phyloP scores from a whole-genome alignment of 2,888 invertebrate species.

The Lymantria dispar region DNA sequence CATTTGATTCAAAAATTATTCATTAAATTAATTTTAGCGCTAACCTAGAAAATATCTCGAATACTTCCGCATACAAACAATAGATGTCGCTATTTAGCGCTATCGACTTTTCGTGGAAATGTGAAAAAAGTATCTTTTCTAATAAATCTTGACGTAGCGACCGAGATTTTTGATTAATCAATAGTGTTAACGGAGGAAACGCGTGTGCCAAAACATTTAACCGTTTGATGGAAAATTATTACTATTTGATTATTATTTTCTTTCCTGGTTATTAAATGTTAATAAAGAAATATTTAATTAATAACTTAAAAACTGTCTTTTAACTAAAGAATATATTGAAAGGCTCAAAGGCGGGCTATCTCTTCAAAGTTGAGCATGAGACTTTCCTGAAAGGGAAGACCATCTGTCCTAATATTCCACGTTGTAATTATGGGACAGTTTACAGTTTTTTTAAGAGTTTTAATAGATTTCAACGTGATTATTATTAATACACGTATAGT shows the following conservation, averaged over 20 bases:
- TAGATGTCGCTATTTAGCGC: conserved; percentile 55
- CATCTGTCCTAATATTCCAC: too few species aligned
- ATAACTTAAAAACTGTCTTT: too few species aligned
- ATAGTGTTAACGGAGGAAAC: conserved; percentile 9
- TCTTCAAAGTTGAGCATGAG: too few species aligned
- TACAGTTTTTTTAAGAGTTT: too few species aligned
- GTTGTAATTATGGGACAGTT: too few species aligned
- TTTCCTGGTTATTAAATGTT: too few species aligned
- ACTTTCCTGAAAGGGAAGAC: too few species aligned
- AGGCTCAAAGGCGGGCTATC: too few species aligned
- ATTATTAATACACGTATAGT: too few species aligned
- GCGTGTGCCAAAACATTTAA: conserved; percentile 18
- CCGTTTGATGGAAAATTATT: conserved; percentile 4
- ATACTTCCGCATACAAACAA: conserved; percentile 26
- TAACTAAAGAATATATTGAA: too few species aligned
- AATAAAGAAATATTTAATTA: too few species aligned
- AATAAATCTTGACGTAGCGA: conserved; percentile 8
- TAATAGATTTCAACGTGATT: too few species aligned
- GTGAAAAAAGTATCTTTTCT: conserved; percentile 8
- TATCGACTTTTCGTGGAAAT: conserved; percentile 29
- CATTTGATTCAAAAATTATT: not conserved
- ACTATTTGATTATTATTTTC: not conserved
- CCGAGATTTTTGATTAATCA: conserved; percentile 19
- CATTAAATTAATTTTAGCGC: conserved; percentile 30
- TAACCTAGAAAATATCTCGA: conserved; percentile 45